phyloP scores from a whole-genome alignment of 2,888 invertebrate genomes.

The Dolichopus griseipennis region DNA sequence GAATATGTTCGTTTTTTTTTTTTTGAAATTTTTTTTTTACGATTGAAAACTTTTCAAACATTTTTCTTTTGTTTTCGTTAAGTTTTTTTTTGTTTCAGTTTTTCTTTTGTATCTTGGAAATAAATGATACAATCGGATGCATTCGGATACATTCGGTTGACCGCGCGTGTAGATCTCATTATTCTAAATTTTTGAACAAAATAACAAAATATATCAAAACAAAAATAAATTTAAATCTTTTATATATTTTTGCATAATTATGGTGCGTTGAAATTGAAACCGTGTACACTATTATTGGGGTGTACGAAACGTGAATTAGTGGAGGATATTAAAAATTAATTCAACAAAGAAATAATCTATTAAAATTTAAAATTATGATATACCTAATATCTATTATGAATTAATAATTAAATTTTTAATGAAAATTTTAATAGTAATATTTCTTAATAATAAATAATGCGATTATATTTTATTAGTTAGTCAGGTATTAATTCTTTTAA shows the following conservation, averaged over 20 bases:
- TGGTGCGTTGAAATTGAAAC: constrained; percentile 4
- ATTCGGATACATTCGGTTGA: constrained; percentile 45
- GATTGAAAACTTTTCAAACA: constrained; percentile 36
- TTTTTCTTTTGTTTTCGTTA: too few species aligned
- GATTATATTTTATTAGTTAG: too few species aligned
- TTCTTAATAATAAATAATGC: too few species aligned
- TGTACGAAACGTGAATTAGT: not conserved
- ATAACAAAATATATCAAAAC: not conserved
- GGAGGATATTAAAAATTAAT: too few species aligned
- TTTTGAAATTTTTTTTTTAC: constrained; percentile 17
- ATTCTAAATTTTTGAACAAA: constrained; percentile 13
- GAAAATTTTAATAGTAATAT: too few species aligned
- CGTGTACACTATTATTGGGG: not conserved
- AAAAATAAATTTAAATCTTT: not conserved
- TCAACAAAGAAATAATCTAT: too few species aligned
- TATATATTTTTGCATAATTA: not conserved
- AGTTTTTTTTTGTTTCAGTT: too few species aligned
- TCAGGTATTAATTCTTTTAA: too few species aligned
- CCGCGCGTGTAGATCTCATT: constrained; percentile 39
- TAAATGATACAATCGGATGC: constrained; percentile 41
- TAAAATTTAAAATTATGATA: too few species aligned
- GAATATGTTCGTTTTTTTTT: constrained; percentile 20
- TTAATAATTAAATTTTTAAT: too few species aligned
- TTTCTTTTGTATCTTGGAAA: not conserved
- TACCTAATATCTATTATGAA: too few species aligned